phyloP scores from a whole-genome alignment of 2,888 invertebrate genomes.

The Seira sanloemensis region DNA sequence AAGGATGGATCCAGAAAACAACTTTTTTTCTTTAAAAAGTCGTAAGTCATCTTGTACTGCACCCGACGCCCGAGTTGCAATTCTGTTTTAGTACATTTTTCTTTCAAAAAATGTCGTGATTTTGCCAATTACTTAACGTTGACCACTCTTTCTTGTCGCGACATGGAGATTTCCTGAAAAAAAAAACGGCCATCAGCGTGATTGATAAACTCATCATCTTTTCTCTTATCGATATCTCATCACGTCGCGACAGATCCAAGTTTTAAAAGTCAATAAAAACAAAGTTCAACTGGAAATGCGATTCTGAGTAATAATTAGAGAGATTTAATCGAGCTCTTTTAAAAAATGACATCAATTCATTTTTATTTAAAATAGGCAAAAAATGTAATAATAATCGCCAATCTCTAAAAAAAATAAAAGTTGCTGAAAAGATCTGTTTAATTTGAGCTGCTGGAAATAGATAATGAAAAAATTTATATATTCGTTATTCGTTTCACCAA shows the following conservation, averaged over 20 bases:
- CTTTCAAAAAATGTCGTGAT: too few relatives aligned
- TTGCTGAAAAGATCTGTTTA: neutral
- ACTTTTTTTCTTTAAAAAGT: too few relatives aligned
- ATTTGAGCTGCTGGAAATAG: neutral
- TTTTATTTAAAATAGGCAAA: neutral
- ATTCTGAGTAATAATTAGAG: neutral
- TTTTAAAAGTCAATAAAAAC: neutral
- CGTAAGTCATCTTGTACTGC: too few relatives aligned
- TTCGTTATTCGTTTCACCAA: neutral
- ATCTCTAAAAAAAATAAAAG: conserved; percentile 13
- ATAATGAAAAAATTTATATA: neutral
- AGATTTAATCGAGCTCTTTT: neutral
- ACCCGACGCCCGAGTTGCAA: neutral
- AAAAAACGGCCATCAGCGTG: too few relatives aligned
- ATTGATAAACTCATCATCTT: neutral
- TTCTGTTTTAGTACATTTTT: too few relatives aligned
- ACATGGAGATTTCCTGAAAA: neutral
- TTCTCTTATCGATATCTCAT: neutral
- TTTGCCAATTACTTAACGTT: neutral
- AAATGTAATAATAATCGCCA: neutral
- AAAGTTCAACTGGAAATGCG: neutral
- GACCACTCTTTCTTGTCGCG: conserved; percentile 6
- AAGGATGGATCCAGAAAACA: too few relatives aligned
- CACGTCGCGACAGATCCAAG: neutral
- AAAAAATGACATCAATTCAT: neutral